These are phyloP conservation scores for Leistus spinibarbis DNA, from an alignment of 2,888 invertebrate species.

Conservation along the genomic window DNA sequence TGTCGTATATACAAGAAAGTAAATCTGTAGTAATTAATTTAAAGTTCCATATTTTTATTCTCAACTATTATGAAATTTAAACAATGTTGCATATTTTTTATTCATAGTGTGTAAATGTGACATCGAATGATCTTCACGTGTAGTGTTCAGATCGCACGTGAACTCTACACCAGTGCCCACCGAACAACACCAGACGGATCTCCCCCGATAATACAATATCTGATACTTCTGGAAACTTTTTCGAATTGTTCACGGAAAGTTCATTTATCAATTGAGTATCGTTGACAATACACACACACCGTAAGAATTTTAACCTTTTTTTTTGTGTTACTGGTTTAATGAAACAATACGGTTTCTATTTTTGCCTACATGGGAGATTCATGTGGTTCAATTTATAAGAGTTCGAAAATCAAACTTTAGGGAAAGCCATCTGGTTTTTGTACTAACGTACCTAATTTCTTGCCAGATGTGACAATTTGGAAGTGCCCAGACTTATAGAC, in stretches of 20 bases:
- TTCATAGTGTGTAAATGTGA: background rate
- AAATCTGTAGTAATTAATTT: no score
- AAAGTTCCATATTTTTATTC: no score
- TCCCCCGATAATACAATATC: constrained; percentile 9
- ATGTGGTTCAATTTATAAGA: background rate
- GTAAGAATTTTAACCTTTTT: background rate
- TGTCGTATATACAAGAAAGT: no score
- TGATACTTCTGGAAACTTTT: constrained; percentile 18
- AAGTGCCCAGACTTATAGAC: constrained; percentile 3
- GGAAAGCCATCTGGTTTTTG: constrained; percentile 24
- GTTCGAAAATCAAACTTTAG: background rate
- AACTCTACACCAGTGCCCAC: constrained; percentile 6
- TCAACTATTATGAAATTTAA: no score
- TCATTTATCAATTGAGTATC: constrained; percentile 25
- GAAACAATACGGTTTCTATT: background rate
- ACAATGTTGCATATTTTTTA: background rate
- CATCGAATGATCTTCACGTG: background rate
- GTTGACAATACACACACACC: background rate
- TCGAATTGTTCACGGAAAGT: constrained; percentile 23
- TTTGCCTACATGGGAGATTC: background rate
- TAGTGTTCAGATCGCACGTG: background rate
- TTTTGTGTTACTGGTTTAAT: background rate
- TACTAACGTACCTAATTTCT: background rate
- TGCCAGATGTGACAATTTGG: constrained; percentile 13
- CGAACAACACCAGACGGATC: constrained; percentile 6